A percentile compares a stretch with the other conserved stretches of the same genome.
These are phyloP conservation scores for Cyphomyrus plagiostoma DNA, from an alignment of 2,113 vertebrate genomes.

Conservation along the genomic window DNA sequence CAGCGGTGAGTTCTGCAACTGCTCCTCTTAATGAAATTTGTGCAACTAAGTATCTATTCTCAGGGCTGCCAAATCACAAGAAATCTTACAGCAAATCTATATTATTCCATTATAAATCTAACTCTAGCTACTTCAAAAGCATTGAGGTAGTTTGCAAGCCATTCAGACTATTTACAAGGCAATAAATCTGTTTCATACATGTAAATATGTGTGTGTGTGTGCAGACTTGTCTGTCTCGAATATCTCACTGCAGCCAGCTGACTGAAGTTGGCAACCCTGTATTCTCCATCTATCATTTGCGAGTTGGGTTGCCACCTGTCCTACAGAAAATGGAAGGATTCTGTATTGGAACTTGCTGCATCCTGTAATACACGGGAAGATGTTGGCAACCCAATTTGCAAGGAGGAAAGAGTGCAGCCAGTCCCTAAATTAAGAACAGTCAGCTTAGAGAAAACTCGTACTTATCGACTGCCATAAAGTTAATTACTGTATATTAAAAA, in stretches of 20 bases:
- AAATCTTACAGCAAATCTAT: background rate
- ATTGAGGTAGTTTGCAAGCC: background rate
- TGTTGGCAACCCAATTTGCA: background rate
- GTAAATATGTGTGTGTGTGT: background rate
- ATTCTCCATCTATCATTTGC: background rate
- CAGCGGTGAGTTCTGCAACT: conserved; percentile 46
- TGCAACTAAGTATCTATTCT: background rate
- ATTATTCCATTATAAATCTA: background rate
- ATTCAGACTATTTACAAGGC: background rate
- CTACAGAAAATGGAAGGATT: too few relatives aligned
- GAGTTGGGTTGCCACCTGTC: too few relatives aligned
- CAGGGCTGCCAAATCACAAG: background rate
- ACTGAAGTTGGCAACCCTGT: background rate
- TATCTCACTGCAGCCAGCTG: background rate
- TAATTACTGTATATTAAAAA: too few relatives aligned
- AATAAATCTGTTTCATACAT: background rate
- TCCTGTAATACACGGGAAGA: too few relatives aligned
- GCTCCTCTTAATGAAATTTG: background rate
- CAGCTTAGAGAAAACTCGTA: background rate
- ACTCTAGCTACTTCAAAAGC: background rate
- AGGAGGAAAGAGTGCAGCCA: background rate
- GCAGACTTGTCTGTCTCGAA: background rate
- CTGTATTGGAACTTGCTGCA: too few relatives aligned
- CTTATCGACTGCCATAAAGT: background rate
- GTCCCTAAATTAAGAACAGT: background rate